Conservation (phyloP, 2,888 invertebrate species). For the Acanthosoma haemorrhoidale region DNA sequence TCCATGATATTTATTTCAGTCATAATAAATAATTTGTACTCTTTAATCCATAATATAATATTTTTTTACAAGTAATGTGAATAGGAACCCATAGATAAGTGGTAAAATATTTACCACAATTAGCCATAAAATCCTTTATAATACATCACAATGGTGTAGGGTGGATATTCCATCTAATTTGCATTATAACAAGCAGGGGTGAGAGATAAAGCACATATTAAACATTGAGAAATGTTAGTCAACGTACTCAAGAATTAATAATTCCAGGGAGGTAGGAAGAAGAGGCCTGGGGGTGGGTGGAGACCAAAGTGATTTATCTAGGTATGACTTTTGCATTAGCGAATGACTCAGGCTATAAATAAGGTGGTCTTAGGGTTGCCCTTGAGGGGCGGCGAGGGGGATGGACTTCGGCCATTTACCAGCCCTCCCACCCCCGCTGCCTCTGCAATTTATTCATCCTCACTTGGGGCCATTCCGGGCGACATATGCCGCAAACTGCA, state of each 20-base stretch:
- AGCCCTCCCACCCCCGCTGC: neutral
- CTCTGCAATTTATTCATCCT: neutral
- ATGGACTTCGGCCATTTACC: constrained; percentile 8
- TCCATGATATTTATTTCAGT: too few species aligned
- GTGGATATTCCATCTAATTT: neutral
- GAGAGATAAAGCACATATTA: neutral
- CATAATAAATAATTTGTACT: too few species aligned
- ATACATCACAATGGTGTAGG: too few species aligned
- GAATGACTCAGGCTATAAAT: constrained; percentile 24
- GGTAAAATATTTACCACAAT: too few species aligned
- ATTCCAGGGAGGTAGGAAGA: neutral
- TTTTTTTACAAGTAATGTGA: too few species aligned
- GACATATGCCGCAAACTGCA: neutral
- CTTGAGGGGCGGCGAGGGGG: neutral
- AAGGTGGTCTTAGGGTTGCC: neutral
- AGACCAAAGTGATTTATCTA: constrained; percentile 17
- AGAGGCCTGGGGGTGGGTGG: neutral
- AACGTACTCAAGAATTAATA: neutral
- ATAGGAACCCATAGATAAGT: too few species aligned
- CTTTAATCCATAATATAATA: too few species aligned
- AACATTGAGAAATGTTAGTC: neutral
- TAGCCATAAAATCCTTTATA: too few species aligned
- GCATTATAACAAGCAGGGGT: neutral
- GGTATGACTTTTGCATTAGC: constrained; percentile 28
- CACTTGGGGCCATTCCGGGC: neutral